Evolutionary conservation across 2,888 invertebrate genomes (phyloP), one percentile per base, ranked within the genome.

Genomic region (Gnatocerus cornutus): DNA sequence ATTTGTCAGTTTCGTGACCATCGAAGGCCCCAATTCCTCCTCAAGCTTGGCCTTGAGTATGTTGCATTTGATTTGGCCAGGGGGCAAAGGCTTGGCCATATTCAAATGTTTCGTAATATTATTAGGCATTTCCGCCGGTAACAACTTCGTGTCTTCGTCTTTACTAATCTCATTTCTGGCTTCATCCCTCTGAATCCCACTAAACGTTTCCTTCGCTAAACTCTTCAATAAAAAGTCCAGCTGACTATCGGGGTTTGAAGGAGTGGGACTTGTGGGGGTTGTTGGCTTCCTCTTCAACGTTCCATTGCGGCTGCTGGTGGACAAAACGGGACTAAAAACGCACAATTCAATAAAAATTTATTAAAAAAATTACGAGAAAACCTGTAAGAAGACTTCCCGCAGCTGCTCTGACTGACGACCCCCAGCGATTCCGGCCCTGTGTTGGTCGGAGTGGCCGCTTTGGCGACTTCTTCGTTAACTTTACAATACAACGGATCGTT

Each of bases 41-140:
- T 90, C 90, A 64, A 88, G 88, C 83, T 91, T 90, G 70, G 92
- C 92, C 89, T 98, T 98, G 62, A 97, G 87, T 83, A 97, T 97
- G 86, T 95, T 97, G 86, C 97, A 97, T 86, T 97, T 98, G 71
- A 97, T 89, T 82, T 96, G 94, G 73, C 96, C 95, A 6, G 95
- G 94, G 48, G 96, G 96, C 68, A 97, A 89, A 14, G 93, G 92
- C 78, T 91, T 90, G 13, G 82, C 82, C 8, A 73, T 74, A 30
- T 78, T 79, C 12, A 79, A 76, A 58, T 74, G 75, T 75, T 82
- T 84, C 50, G 78, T 78, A 43, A 84, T 83, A 71, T 85, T 85
- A 71, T 85, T 85, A 4, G 84, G 84, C 63, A 85, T 81, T 69
- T 85, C 84, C 14, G 82, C 77, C 8, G 82, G 81, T 62, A 84